Percentiles rank a stretch among this genome's conserved stretches.
Conservation (phyloP, 1,140 invertebrate genomes). For the Heliconius hermathena region DNA sequence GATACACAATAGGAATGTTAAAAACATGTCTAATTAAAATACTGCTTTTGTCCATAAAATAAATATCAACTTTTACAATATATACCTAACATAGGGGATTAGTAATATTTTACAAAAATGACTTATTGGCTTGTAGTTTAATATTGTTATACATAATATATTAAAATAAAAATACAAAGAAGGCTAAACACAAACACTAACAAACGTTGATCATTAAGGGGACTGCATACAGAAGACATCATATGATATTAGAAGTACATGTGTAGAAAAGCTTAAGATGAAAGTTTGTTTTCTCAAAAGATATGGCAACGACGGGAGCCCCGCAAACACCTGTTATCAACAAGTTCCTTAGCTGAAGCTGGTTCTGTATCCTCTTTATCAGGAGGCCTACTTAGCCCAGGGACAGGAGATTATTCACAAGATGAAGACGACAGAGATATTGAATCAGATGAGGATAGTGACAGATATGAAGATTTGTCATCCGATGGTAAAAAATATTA, state of each 20-base stretch:
- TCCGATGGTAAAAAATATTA: constrained; percentile 86
- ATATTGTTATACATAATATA: too few species aligned
- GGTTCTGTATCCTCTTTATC: constrained; percentile 94
- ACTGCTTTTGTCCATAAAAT: too few species aligned
- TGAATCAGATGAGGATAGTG: constrained; percentile 90
- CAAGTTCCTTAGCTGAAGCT: constrained; percentile 91
- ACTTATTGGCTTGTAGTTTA: too few species aligned
- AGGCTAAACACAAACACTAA: too few species aligned
- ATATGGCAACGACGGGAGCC: constrained; percentile 93
- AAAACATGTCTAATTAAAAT: too few species aligned
- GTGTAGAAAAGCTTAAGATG: neutral
- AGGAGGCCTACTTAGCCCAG: constrained; percentile 91
- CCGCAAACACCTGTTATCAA: constrained; percentile 92
- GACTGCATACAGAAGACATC: too few species aligned
- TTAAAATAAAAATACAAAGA: too few species aligned
- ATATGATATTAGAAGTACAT: neutral
- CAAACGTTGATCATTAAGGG: too few species aligned
- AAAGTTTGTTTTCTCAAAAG: constrained; percentile 62
- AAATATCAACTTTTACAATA: too few species aligned
- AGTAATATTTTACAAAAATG: too few species aligned
- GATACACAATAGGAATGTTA: too few species aligned
- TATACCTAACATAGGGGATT: too few species aligned
- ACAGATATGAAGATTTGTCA: constrained; percentile 92
- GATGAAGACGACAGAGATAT: constrained; percentile 87
- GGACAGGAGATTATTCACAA: constrained; percentile 89